Percentiles rank a stretch among this genome's conserved stretches.
Evolutionary conservation across 2,888 invertebrate species (phyloP).

Genomic region (Nymphalis polychloros): DNA sequence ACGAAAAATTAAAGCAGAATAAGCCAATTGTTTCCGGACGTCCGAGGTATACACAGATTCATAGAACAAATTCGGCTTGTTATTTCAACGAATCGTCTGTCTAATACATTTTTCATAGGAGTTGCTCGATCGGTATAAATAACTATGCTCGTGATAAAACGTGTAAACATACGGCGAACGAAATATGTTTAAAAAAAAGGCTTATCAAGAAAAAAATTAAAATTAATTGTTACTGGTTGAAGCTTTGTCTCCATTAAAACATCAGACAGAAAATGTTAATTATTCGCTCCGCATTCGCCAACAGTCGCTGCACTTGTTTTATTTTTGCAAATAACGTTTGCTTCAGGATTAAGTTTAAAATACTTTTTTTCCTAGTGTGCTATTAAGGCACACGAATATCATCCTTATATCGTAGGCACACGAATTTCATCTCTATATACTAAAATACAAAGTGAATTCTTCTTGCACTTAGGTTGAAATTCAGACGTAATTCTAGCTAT

Average conservation of each 20-base stretch:
- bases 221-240: conserved; percentile 1
- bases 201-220: conserved; percentile 11
- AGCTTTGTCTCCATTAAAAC: conserved; percentile 63
- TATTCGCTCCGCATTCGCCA: conserved; percentile 61
- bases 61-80: conserved; percentile 22
- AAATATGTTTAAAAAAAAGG: background rate
- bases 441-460: background rate
- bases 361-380: conserved; percentile 54
- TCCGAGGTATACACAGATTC: conserved; percentile 39
- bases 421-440: background rate
- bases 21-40: conserved; percentile 62
- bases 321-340: conserved; percentile 62
- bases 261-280: conserved; percentile 63
- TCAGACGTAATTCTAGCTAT: background rate
- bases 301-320: conserved; percentile 61
- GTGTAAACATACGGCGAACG: background rate
- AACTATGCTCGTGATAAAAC: background rate
- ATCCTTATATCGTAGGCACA: background rate
- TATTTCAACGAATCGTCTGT: conserved; percentile 13
- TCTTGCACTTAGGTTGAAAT: background rate
- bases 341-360: conserved; percentile 60
- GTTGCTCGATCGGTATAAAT: background rate
- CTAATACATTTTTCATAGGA: background rate
- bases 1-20: conserved; percentile 58
- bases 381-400: background rate